These are phyloP conservation scores for Calonectris borealis DNA, from an alignment of 2,113 vertebrate genomes.

Conservation along the genomic window DNA sequence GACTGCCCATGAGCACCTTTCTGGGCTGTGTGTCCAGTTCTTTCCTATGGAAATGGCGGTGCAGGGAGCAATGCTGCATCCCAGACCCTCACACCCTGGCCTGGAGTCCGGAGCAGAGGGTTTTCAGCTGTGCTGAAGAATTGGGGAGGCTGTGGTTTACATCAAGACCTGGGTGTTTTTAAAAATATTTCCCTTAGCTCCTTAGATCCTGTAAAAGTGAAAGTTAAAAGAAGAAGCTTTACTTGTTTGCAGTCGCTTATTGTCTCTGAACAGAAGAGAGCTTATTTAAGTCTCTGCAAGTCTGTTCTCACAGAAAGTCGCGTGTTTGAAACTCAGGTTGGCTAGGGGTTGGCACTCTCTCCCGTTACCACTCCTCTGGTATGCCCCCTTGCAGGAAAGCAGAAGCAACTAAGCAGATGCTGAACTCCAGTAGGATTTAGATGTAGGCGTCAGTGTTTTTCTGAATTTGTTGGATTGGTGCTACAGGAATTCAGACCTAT, in stretches of 20 bases:
- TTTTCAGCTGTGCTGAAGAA: neutral
- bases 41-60: accelerated
- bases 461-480: neutral
- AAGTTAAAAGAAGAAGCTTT: neutral
- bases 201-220: neutral
- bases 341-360: neutral
- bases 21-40: neutral
- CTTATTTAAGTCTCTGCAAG: neutral
- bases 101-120: neutral
- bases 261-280: neutral
- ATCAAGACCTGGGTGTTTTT: neutral
- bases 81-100: neutral
- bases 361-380: neutral
- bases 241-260: neutral
- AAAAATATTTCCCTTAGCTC: neutral
- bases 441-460: neutral
- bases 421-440: neutral
- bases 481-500: neutral
- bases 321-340: neutral
- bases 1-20: neutral
- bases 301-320: accelerated
- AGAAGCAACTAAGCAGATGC: neutral
- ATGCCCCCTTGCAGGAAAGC: neutral
- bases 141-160: neutral
- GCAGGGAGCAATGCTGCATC: neutral